Evolutionary conservation across 2,797 vertebrate species (phyloP).

Genomic region (Sebastes oblongus): DNA sequence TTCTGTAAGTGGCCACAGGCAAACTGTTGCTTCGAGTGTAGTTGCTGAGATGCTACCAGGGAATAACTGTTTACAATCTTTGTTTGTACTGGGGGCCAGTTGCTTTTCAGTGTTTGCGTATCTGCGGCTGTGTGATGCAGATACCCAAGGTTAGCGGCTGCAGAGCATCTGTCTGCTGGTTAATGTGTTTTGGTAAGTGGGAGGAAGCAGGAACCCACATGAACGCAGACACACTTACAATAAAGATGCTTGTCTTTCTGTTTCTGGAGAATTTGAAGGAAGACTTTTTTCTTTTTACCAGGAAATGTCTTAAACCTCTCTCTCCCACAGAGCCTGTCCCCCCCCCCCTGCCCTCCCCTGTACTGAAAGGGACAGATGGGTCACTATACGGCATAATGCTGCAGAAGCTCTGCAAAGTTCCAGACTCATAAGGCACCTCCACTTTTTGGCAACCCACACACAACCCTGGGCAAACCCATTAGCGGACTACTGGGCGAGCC

Average conservation of each 20-base stretch:
- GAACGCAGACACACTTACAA: slow-evolving; percentile 24
- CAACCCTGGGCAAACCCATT: slow-evolving; percentile 59
- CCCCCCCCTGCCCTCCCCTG: too few species aligned
- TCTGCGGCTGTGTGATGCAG: slow-evolving; percentile 43
- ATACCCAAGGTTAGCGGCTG: slow-evolving; percentile 19
- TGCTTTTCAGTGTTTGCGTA: slow-evolving; percentile 36
- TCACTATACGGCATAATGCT: slow-evolving; percentile 26
- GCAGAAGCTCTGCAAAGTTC: slow-evolving; percentile 15
- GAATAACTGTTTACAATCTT: slow-evolving; percentile 37
- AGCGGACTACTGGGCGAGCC: slow-evolving; percentile 37
- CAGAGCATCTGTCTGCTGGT: slow-evolving; percentile 24
- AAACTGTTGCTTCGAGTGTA: slow-evolving; percentile 13
- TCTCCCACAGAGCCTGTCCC: slow-evolving; percentile 6
- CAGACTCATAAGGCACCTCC: slow-evolving; percentile 41
- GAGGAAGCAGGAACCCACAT: slow-evolving; percentile 36
- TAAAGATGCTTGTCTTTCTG: slow-evolving; percentile 26
- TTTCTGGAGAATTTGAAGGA: slow-evolving; percentile 10
- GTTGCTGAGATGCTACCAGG: neutral
- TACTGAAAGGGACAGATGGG: slow-evolving; percentile 38
- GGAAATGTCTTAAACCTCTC: slow-evolving; percentile 29
- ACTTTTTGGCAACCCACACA: slow-evolving; percentile 39
- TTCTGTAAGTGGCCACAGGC: neutral
- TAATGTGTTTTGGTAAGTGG: slow-evolving; percentile 14
- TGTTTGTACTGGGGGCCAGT: slow-evolving; percentile 25
- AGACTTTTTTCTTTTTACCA: neutral